Evolutionary conservation across 2,797 vertebrate species (phyloP), one percentile per base, ranked within the genome.

Genomic region (Luscinia luscinia): DNA sequence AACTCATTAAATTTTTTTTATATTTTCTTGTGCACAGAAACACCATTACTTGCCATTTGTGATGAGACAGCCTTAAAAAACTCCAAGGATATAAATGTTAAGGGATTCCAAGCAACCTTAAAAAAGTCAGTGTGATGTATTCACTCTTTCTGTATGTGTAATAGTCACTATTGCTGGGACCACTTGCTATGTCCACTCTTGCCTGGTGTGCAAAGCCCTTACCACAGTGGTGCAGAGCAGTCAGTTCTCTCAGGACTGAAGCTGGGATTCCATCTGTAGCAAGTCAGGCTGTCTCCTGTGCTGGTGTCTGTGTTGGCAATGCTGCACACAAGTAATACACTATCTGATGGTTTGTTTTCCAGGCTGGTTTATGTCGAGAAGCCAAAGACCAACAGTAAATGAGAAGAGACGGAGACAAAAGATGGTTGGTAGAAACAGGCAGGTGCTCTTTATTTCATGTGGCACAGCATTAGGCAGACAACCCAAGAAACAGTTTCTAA

Each of bases 361-460:
- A 58, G 74, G 43, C 26, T 62, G 40, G 28, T 73, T 63, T 68
- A 84, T 0, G 1, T 45, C 0, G 1, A 92, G 58, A 80, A 51
- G 41, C 40, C 11, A 59, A 89, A 89, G 59, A 86, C 43, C 59
- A 95, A 57, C 48, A 87, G 63, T 30, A 95, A 96, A 91, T 90
- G 86, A 97, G 87, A 83, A 79, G 64, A 96, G 81, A 84, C 89
- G 0, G 91, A 96, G 84, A 91, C 96, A 93, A 82, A 94, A 93
- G 55, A 28, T 30, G 58, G 82, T 92, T 95, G 82, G 94, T 97
- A 96, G 89, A 97, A 97, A 97, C 93, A 97, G 96, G 95, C 95
- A 97, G 88, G 94, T 95, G 91, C 90, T 94, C 93, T 97, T 97
- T 97, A 97, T 97, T 97, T 97, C 64, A 94, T 57, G 95, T 96